Evolutionary conservation across 92 coral and sea anemone genomes (phyloP).

Genomic region (Heteractis magnifica): DNA sequence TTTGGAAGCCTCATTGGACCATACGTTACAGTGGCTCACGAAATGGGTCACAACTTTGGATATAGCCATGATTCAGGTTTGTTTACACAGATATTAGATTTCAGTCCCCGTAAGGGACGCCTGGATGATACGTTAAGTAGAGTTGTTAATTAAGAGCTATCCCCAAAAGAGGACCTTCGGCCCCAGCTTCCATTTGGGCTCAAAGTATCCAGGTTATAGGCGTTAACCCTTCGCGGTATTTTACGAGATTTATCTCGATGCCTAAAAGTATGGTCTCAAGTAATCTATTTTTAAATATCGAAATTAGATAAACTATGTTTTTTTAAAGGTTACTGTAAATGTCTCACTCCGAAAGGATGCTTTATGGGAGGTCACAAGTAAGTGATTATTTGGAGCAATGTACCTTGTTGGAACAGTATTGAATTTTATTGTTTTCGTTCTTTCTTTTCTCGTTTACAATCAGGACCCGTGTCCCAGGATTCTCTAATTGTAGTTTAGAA

Average conservation of each 20-base stretch:
- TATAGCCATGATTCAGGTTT: constrained; percentile 68
- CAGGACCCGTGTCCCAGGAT: constrained; percentile 46
- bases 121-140: neutral
- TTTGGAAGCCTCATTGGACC: constrained; percentile 66
- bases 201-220: too few relatives aligned
- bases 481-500: constrained; percentile 38
- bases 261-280: too few relatives aligned
- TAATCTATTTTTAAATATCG: neutral
- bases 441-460: too few relatives aligned
- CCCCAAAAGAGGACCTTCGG: neutral
- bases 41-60: constrained; percentile 98
- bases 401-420: neutral
- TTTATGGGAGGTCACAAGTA: constrained; percentile 64
- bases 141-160: neutral
- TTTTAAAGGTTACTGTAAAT: constrained; percentile 63
- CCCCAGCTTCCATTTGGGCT: too few relatives aligned
- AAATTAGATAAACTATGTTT: neutral
- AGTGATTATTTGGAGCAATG: neutral
- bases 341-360: constrained; percentile 74
- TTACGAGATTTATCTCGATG: too few relatives aligned
- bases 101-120: too few relatives aligned
- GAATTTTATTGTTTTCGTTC: neutral
- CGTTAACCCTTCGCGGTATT: too few relatives aligned
- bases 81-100: neutral
- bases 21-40: constrained; percentile 70